These are phyloP conservation scores for Tromatobia lineatoria DNA, from an alignment of 2,888 invertebrate species.

Conservation along the genomic window DNA sequence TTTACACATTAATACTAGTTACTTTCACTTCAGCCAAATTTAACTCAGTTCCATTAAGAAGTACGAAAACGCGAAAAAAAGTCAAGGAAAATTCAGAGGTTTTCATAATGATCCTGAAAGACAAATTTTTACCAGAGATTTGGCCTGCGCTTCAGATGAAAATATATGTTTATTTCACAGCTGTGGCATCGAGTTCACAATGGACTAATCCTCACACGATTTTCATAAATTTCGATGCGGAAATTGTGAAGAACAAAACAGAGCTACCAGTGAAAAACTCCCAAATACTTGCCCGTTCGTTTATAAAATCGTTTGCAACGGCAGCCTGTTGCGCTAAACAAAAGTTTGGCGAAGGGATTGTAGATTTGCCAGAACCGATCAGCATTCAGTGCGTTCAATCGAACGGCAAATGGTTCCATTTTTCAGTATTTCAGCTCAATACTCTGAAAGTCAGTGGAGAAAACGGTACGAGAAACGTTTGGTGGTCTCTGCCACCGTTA, in stretches of 20 bases:
- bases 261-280: constrained; percentile 89
- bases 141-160: too few relatives aligned
- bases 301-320: constrained; percentile 91
- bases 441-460: constrained; percentile 89
- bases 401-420: constrained; percentile 92
- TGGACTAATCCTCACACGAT: constrained; percentile 91
- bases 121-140: too few relatives aligned
- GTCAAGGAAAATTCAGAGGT: too few relatives aligned
- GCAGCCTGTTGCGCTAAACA: constrained; percentile 92
- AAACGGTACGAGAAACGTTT: constrained; percentile 91
- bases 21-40: too few relatives aligned
- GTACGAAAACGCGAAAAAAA: too few relatives aligned
- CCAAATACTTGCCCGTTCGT: constrained; percentile 90
- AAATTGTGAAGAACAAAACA: constrained; percentile 89
- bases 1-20: too few relatives aligned
- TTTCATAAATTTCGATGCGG: constrained; percentile 90
- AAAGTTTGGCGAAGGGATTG: constrained; percentile 89
- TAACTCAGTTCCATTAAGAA: too few relatives aligned
- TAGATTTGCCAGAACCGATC: constrained; percentile 91
- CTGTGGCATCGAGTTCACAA: constrained; percentile 85
- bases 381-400: constrained; percentile 94
- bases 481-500: constrained; percentile 90
- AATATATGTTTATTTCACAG: constrained; percentile 82
- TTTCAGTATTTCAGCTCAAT: constrained; percentile 94
- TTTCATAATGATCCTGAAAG: too few relatives aligned